These are phyloP conservation scores for Cynopterus brachyotis DNA, from an alignment of 2,113 vertebrate species.

Conservation along the genomic window DNA sequence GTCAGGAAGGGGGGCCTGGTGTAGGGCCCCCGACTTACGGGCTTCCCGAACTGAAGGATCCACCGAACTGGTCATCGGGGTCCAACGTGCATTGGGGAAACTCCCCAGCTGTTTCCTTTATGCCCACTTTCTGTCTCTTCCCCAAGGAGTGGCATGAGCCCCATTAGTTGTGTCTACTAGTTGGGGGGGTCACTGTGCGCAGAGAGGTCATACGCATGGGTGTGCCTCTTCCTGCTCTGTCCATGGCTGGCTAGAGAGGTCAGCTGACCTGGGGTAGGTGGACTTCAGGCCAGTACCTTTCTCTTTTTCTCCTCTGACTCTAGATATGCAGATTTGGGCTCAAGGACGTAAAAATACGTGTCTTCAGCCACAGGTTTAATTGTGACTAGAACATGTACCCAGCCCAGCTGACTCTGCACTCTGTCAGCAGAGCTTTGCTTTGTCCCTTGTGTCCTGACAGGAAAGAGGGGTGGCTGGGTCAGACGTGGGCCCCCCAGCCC, in stretches of 20 bases:
- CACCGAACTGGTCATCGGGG: neutral
- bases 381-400: too few species aligned
- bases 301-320: neutral
- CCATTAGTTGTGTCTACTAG: neutral
- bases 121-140: neutral
- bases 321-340: neutral
- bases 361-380: neutral
- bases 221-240: neutral
- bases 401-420: neutral
- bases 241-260: neutral
- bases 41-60: neutral
- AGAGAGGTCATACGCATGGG: neutral
- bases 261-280: neutral
- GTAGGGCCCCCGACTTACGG: rapidly evolving
- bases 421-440: neutral
- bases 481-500: too few species aligned
- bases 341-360: neutral
- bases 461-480: neutral
- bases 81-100: neutral
- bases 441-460: neutral
- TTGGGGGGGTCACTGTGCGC: neutral
- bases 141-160: neutral
- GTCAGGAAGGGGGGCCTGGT: neutral
- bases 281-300: neutral
- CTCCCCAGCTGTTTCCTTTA: neutral